Conservation (phyloP, 1,140 invertebrate genomes). For the Tetramorium parvispinum region DNA sequence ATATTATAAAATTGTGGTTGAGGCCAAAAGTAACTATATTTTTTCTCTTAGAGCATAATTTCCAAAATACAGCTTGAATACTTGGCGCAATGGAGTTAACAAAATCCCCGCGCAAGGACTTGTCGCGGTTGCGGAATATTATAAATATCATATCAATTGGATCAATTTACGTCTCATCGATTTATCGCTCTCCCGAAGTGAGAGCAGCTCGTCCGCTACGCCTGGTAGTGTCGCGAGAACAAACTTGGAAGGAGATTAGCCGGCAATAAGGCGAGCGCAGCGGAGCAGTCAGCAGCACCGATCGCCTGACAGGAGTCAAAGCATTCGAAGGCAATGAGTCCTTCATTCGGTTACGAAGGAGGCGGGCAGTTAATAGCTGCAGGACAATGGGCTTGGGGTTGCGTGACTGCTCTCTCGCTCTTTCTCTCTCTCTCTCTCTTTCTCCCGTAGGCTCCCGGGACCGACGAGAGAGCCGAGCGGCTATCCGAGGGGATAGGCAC, state of each 20-base stretch:
- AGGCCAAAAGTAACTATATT: no score
- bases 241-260: constrained; percentile 64
- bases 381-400: constrained; percentile 77
- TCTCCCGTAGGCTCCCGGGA: constrained; percentile 66
- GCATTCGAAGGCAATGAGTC: constrained; percentile 76
- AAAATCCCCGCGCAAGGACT: neutral
- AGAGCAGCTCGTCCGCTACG: neutral
- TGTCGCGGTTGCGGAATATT: neutral
- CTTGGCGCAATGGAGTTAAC: neutral
- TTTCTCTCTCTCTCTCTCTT: neutral
- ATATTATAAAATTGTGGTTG: no score
- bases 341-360: constrained; percentile 71
- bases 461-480: constrained; percentile 22
- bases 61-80: neutral
- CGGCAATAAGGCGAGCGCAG: constrained; percentile 63
- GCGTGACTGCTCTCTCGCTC: constrained; percentile 57
- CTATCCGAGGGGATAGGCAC: constrained; percentile 52
- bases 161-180: neutral
- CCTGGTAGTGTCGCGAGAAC: neutral
- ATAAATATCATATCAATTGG: neutral
- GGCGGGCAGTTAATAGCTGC: constrained; percentile 77
- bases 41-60: no score
- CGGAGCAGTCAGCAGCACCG: constrained; percentile 68
- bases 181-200: neutral
- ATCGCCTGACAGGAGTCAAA: constrained; percentile 79